phyloP scores from a whole-genome alignment of 35 echinoderm and acorn worm genomes.

The Eucidaris tribuloides region DNA sequence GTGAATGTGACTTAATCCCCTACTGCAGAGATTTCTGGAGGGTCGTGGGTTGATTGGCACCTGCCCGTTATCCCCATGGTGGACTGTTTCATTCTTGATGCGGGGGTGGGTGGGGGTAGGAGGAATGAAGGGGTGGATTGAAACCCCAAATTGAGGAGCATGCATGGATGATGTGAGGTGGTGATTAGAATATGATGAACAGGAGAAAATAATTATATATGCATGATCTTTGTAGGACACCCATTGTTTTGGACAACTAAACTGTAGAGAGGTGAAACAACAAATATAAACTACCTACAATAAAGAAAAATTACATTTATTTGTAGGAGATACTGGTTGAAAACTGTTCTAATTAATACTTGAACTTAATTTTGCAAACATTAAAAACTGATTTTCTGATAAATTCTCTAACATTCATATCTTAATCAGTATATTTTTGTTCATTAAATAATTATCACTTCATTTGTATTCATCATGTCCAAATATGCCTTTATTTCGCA shows the following conservation, averaged over 20 bases:
- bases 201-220: not conserved
- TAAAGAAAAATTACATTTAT: too few relatives aligned
- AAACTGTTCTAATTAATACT: too few relatives aligned
- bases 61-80: not conserved
- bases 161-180: not conserved
- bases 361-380: too few relatives aligned
- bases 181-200: not conserved
- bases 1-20: conserved; percentile 28
- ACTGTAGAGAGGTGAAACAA: not conserved
- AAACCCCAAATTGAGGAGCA: not conserved
- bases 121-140: not conserved
- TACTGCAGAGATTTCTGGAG: conserved; percentile 22
- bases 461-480: too few relatives aligned
- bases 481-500: too few relatives aligned
- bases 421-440: too few relatives aligned
- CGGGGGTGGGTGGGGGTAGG: not conserved
- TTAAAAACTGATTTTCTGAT: too few relatives aligned
- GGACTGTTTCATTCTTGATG: conserved; percentile 6
- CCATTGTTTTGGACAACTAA: not conserved
- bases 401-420: too few relatives aligned
- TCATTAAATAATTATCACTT: too few relatives aligned
- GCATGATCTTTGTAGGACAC: not conserved
- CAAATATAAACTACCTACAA: too few relatives aligned
- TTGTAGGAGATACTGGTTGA: too few relatives aligned
- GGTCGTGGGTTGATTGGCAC: conserved; percentile 9